These are phyloP conservation scores for Rhinophrynus dorsalis DNA, from an alignment of 2,797 vertebrate genomes.

Conservation along the genomic window DNA sequence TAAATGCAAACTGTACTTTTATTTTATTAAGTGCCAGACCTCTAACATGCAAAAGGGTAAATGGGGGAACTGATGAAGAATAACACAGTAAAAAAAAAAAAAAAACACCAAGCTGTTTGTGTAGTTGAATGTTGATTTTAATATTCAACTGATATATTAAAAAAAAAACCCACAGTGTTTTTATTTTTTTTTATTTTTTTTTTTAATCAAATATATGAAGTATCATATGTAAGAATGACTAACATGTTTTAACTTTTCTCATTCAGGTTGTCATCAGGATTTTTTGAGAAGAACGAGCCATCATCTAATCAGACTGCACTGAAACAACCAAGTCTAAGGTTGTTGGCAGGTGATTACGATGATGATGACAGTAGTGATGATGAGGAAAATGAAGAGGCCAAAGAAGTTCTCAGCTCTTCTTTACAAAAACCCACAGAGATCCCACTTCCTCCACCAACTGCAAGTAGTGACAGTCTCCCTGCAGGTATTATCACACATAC, in stretches of 20 bases:
- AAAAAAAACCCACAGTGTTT: too few species aligned
- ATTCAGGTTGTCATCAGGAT: slow-evolving; percentile 63
- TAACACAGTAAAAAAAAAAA: too few species aligned
- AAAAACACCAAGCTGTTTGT: too few species aligned
- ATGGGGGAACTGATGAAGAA: too few species aligned
- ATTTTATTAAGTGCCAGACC: too few species aligned
- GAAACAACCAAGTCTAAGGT: slow-evolving; percentile 62
- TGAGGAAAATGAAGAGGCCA: slow-evolving; percentile 52
- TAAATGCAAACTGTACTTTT: too few species aligned
- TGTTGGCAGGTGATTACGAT: slow-evolving; percentile 77
- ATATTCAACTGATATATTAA: too few species aligned
- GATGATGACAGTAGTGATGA: slow-evolving; percentile 51
- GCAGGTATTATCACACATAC: slow-evolving; percentile 52
- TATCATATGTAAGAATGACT: too few species aligned
- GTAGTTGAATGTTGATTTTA: too few species aligned
- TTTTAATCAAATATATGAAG: too few species aligned
- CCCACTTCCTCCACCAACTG: slow-evolving; percentile 55
- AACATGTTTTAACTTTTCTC: background rate
- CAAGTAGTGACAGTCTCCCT: slow-evolving; percentile 54
- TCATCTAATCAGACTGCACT: slow-evolving; percentile 36
- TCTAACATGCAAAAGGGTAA: too few species aligned
- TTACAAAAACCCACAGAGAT: slow-evolving; percentile 53
- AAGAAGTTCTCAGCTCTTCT: slow-evolving; percentile 21
- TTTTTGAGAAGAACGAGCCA: slow-evolving; percentile 61
- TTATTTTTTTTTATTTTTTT: too few species aligned